Conservation (phyloP, 2,797 vertebrate genomes). For the Fringilla coelebs region DNA sequence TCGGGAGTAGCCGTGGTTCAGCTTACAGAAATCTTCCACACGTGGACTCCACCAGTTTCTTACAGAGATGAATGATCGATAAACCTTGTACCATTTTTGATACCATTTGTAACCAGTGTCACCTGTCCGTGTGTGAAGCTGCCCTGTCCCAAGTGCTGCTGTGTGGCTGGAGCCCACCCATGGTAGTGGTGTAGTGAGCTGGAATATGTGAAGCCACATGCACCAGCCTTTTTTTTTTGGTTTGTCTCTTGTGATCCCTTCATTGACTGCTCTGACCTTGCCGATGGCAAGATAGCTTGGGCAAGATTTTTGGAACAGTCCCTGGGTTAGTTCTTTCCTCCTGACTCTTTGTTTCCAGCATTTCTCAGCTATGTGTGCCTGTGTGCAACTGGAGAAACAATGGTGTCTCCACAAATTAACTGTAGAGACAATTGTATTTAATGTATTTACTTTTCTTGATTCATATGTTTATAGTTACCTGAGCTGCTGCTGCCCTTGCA, state of each 20-base stretch:
- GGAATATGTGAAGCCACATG: not conserved
- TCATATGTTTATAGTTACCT: not conserved
- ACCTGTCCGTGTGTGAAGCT: not conserved
- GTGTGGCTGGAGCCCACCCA: not conserved
- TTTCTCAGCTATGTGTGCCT: not conserved
- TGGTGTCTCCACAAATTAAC: not conserved
- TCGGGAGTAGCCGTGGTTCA: not conserved
- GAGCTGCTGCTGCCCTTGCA: not conserved
- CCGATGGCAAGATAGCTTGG: not conserved
- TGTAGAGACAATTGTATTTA: not conserved
- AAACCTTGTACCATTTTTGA: not conserved
- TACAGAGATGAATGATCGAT: rapidly evolving
- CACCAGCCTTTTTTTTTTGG: not conserved
- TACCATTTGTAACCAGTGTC: not conserved
- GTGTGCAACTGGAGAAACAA: not conserved
- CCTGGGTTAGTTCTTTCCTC: not conserved
- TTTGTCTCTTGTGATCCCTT: not conserved
- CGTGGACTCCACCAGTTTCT: not conserved
- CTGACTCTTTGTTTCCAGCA: not conserved
- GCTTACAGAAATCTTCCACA: not conserved
- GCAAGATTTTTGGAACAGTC: not conserved
- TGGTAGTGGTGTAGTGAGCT: not conserved
- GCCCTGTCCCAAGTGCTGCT: not conserved
- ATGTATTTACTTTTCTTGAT: not conserved
- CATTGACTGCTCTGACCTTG: not conserved